Evolutionary conservation across 1,140 invertebrate genomes (phyloP), one percentile per base, ranked within the genome.

Genomic region (Chironomus striatipennis): DNA sequence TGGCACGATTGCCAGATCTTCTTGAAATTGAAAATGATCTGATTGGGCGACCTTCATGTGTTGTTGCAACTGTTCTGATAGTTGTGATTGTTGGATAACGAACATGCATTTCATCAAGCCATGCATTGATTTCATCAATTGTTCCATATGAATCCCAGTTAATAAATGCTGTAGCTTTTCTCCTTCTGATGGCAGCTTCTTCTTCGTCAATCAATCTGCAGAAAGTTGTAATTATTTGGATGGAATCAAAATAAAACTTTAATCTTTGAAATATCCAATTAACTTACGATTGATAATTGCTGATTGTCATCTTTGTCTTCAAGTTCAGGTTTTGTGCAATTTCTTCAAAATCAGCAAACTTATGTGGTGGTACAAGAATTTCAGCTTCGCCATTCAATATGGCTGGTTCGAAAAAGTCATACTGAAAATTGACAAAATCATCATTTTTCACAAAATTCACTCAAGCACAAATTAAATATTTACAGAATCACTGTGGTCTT

Each of bases 81-180:
- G 78, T 81, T 17, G 80, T 81, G 74, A 78, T 78, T 34, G 79
- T 78, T 0, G 80, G 80, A 77, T 81, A 79, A 21, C 80, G 77
- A 5, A 77, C 34, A 1, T 80, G 79, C 74, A 81, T 70, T 8
- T 77, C 79, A 42, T 78, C 80, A 79, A 81, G 47, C 80, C 80
- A 84, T 21, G 73, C 77, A 65, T 83, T 77, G 42, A 83, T 84
- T 77, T 83, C 83, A 0, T 83, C 81, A 7, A 86, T 75, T 0
- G 77, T 83, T 43, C 86, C 82, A 73, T 84, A 87, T 20, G 78
- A 80, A 0, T 77, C 83, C 78, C 85, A 85, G 2, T 81, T 80
- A 75, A 80, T 77, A 10, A 64, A 74, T 78, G 74, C 73, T 77
- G 9, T 43, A 70, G 75, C 15, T 73, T 78, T 76, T 21, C 75